Evolutionary conservation across 2,113 vertebrate genomes (phyloP).

Genomic region (Triplophysa tibetana): DNA sequence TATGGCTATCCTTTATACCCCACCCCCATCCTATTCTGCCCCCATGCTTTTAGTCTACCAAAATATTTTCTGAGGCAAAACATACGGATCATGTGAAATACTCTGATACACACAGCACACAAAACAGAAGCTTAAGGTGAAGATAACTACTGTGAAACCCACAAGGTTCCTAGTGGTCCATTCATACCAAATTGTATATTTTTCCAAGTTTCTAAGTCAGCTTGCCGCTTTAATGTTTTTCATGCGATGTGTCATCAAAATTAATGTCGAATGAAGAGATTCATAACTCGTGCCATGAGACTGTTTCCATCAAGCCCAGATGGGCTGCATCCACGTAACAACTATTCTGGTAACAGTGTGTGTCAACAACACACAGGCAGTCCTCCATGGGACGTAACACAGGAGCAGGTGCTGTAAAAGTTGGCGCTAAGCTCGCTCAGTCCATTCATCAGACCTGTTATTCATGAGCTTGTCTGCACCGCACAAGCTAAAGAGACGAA

Average conservation of each 20-base stretch:
- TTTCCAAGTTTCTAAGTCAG: background rate
- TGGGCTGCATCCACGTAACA: constrained; percentile 19
- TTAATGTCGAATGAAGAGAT: background rate
- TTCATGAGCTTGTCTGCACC: constrained; percentile 42
- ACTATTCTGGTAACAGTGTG: constrained; percentile 11
- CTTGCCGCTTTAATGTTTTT: background rate
- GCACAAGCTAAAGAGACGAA: constrained; percentile 39
- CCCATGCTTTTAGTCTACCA: background rate
- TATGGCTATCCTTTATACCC: constrained; percentile 16
- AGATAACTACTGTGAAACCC: background rate
- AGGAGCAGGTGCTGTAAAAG: constrained; percentile 33
- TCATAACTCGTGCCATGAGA: background rate
- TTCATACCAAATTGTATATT: background rate
- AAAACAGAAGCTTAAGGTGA: background rate
- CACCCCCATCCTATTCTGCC: background rate
- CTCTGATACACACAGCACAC: background rate
- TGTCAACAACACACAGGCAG: constrained; percentile 19
- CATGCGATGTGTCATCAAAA: background rate
- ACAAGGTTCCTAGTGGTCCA: background rate
- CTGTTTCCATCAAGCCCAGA: constrained; percentile 17
- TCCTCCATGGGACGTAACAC: background rate
- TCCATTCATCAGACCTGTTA: constrained; percentile 44
- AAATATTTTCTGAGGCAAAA: background rate
- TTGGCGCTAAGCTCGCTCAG: constrained; percentile 13
- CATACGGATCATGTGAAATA: background rate